phyloP scores from a whole-genome alignment of 2,113 vertebrate genomes.

The Herpetotheres cachinnans region DNA sequence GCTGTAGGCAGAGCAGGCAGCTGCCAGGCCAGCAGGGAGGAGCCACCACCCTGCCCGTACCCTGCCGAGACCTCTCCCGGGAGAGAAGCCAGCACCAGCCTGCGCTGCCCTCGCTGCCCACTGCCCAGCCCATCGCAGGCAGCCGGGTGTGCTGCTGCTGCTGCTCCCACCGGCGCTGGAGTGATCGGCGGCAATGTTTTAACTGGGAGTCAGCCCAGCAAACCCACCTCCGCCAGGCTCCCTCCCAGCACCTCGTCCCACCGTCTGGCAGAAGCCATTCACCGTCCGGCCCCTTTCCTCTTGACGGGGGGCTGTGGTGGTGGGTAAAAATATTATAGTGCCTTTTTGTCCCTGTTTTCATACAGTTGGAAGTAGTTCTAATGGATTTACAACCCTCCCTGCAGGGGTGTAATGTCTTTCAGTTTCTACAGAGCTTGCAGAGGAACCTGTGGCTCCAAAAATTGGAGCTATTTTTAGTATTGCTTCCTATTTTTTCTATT shows the following conservation, averaged over 20 bases:
- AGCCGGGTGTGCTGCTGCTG: not conserved
- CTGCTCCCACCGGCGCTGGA: not conserved
- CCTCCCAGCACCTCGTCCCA: not conserved
- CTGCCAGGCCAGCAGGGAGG: not conserved
- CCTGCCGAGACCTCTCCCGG: accelerated
- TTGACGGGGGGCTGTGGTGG: not conserved
- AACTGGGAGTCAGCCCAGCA: not conserved
- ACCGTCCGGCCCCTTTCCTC: not conserved
- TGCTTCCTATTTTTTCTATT: not conserved
- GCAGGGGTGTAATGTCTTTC: not conserved
- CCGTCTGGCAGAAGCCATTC: not conserved
- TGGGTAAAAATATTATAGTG: not conserved
- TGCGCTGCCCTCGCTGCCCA: accelerated
- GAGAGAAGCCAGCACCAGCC: accelerated
- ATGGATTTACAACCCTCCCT: not conserved
- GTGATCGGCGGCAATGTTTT: not conserved
- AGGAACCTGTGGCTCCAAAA: not conserved
- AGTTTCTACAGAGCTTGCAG: not conserved
- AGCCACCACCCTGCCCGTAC: not conserved
- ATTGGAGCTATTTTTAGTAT: not conserved
- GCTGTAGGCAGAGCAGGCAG: not conserved
- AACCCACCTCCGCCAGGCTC: not conserved
- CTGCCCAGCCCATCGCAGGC: accelerated
- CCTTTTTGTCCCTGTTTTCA: not conserved
- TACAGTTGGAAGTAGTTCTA: not conserved